Percentiles rank a stretch among this genome's conserved stretches.
Evolutionary conservation across 2,113 vertebrate genomes (phyloP).

Genomic region (Triplophysa tibetana): DNA sequence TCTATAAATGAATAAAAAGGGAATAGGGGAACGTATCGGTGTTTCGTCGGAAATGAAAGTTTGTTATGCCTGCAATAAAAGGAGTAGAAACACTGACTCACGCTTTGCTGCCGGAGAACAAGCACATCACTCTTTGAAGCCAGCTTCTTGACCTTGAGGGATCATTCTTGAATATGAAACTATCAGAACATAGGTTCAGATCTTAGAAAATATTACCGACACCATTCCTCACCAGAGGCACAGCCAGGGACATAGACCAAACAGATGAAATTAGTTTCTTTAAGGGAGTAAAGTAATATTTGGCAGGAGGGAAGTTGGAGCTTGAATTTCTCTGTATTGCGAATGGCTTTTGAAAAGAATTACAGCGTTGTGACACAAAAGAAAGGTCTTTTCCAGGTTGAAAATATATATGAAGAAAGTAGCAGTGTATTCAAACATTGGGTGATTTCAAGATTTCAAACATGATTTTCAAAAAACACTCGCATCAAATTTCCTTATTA

Average conservation of each 20-base stretch:
- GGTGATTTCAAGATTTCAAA: no score
- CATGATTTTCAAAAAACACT: no score
- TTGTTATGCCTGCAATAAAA: slow-evolving; percentile 12
- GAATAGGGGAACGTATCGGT: background rate
- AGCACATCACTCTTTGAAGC: background rate
- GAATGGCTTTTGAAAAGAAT: background rate
- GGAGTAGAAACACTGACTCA: background rate
- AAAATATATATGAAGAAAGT: no score
- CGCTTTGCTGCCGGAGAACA: background rate
- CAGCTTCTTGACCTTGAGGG: background rate
- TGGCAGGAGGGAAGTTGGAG: background rate
- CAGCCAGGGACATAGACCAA: background rate
- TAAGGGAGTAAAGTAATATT: slow-evolving; percentile 2
- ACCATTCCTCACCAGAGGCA: background rate
- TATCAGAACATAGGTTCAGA: slow-evolving; percentile 17
- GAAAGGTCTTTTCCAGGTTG: no score
- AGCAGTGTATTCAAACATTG: no score
- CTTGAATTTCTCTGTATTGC: background rate
- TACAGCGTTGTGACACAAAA: background rate
- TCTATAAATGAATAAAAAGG: background rate
- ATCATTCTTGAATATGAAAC: slow-evolving; percentile 13
- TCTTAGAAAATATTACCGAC: background rate
- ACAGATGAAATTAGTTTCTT: background rate
- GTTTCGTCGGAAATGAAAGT: background rate
- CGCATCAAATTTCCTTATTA: no score